Percentiles rank a stretch among this genome's conserved stretches.
phyloP scores from a whole-genome alignment of 2,113 vertebrate genomes.

The Crotophaga sulcirostris region DNA sequence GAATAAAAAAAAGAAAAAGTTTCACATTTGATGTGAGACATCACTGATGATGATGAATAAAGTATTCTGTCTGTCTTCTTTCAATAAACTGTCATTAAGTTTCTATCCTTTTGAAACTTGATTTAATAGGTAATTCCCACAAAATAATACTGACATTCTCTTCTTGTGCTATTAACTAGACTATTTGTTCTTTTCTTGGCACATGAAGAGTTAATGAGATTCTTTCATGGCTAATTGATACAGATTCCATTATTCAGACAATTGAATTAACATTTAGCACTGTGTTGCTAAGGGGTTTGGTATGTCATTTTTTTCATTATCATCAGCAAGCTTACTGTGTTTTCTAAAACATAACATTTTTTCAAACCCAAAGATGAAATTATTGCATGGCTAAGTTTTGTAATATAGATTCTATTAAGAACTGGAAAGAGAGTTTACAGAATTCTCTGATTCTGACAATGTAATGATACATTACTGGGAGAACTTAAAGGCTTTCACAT shows the following conservation, averaged over 20 bases:
- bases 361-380: not conserved
- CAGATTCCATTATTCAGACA: constrained; percentile 20
- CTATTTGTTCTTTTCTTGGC: not conserved
- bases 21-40: too few relatives aligned
- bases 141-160: not conserved
- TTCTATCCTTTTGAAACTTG: not conserved
- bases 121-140: not conserved
- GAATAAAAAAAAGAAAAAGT: not conserved
- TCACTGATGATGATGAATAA: not conserved
- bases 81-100: not conserved
- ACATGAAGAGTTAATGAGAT: constrained; percentile 20
- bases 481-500: not conserved
- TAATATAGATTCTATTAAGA: not conserved
- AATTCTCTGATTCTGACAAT: not conserved
- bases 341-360: not conserved
- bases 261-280: constrained; percentile 2
- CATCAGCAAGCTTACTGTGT: not conserved
- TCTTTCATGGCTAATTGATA: constrained; percentile 42
- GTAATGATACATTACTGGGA: not conserved
- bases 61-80: not conserved
- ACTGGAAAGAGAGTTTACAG: not conserved
- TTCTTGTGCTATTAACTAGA: not conserved
- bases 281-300: constrained; percentile 12
- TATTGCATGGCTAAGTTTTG: not conserved
- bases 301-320: constrained; percentile 6